Evolutionary conservation across 2,888 invertebrate genomes (phyloP).

Genomic region (Selenia dentaria): DNA sequence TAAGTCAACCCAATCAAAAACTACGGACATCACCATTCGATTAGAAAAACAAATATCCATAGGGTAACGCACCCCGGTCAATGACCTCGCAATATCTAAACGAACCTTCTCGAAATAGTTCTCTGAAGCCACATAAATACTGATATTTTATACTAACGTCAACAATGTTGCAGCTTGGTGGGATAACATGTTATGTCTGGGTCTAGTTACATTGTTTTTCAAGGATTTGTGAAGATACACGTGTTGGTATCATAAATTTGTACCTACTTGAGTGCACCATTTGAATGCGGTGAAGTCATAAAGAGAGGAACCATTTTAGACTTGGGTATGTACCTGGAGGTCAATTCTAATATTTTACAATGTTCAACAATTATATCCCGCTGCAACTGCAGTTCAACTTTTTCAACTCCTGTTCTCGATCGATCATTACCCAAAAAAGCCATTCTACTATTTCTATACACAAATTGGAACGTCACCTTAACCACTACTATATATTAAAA

Average conservation of each 20-base stretch:
- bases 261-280: not conserved
- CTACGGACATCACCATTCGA: not conserved
- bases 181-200: not conserved
- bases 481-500: no score
- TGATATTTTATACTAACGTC: not conserved
- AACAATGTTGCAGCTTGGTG: not conserved
- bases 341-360: no score
- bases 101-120: not conserved
- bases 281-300: not conserved
- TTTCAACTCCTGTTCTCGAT: no score
- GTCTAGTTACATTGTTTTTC: not conserved
- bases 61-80: not conserved
- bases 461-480: no score
- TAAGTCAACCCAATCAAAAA: no score
- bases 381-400: no score
- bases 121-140: not conserved
- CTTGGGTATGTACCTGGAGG: no score
- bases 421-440: no score
- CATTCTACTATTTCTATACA: no score
- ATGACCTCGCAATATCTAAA: not conserved
- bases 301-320: no score
- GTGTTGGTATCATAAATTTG: conserved; percentile 1
- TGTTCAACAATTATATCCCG: no score
- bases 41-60: not conserved
- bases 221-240: no score